phyloP scores from a whole-genome alignment of 2,797 vertebrate species.

The Melanotaenia trifasciata region DNA sequence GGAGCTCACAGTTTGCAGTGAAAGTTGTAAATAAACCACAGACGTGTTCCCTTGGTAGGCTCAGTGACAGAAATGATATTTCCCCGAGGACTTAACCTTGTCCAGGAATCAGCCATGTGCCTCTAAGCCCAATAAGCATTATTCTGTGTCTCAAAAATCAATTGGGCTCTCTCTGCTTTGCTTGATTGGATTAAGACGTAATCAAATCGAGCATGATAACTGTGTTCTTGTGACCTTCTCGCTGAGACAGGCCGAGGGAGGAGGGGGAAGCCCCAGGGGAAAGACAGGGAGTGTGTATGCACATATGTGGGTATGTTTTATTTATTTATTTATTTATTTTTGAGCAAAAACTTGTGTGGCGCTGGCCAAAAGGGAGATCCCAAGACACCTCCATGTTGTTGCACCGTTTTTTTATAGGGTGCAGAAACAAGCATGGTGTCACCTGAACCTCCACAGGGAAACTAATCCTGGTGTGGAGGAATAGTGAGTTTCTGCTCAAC shows the following conservation, averaged over 20 bases:
- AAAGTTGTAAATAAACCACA: slow-evolving; percentile 22
- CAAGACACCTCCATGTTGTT: slow-evolving; percentile 28
- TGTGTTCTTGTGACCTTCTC: slow-evolving; percentile 78
- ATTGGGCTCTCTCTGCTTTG: slow-evolving; percentile 75
- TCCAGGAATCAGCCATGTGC: slow-evolving; percentile 69
- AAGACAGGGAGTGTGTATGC: slow-evolving; percentile 22
- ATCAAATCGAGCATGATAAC: slow-evolving; percentile 81
- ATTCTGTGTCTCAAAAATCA: slow-evolving; percentile 78
- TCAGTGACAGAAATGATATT: slow-evolving; percentile 65
- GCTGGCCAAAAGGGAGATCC: slow-evolving; percentile 25
- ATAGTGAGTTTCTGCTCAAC: background rate
- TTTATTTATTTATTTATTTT: slow-evolving; percentile 12
- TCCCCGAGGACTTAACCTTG: slow-evolving; percentile 74
- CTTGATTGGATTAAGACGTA: slow-evolving; percentile 83
- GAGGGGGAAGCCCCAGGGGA: slow-evolving; percentile 40
- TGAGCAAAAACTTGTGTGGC: slow-evolving; percentile 24
- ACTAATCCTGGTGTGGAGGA: background rate
- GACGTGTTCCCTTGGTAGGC: slow-evolving; percentile 43
- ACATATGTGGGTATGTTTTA: background rate
- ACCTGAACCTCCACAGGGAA: slow-evolving; percentile 11
- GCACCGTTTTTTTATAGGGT: slow-evolving; percentile 31
- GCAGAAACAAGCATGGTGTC: slow-evolving; percentile 19
- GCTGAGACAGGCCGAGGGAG: slow-evolving; percentile 46
- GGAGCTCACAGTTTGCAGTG: slow-evolving; percentile 24
- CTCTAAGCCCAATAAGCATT: slow-evolving; percentile 75